phyloP scores from a whole-genome alignment of 2,888 invertebrate species.

The Camponotus fellah region DNA sequence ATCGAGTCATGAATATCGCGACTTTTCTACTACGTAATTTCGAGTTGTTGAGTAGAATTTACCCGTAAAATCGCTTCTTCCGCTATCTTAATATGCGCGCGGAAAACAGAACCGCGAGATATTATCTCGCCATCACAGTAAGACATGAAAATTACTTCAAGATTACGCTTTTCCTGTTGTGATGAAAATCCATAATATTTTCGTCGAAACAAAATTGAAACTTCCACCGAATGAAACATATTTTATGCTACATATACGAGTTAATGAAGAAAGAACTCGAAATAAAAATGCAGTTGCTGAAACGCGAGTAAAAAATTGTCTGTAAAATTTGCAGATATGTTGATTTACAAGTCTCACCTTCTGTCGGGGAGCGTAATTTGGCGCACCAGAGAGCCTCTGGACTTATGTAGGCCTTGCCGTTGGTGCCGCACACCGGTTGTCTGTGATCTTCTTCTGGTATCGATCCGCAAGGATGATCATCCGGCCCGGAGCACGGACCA shows the following conservation, averaged over 20 bases:
- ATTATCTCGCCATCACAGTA: not conserved
- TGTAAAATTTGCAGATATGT: not conserved
- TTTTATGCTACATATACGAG: constrained; percentile 24
- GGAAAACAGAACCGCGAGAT: not conserved
- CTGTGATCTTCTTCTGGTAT: constrained; percentile 62
- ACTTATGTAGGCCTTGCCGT: constrained; percentile 76
- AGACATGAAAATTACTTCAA: constrained; percentile 13
- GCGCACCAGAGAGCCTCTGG: constrained; percentile 80
- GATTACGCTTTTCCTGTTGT: constrained; percentile 41
- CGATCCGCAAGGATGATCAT: constrained; percentile 74
- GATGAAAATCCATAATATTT: not conserved
- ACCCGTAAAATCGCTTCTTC: constrained; percentile 6
- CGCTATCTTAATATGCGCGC: not conserved
- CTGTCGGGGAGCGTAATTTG: constrained; percentile 63
- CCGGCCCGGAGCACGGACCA: constrained; percentile 73
- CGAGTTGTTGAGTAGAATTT: not conserved
- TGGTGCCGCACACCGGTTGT: constrained; percentile 78
- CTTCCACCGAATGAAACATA: not conserved
- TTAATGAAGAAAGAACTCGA: constrained; percentile 18
- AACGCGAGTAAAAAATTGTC: constrained; percentile 11
- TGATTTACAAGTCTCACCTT: constrained; percentile 50
- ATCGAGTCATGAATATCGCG: not conserved
- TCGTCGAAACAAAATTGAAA: not conserved
- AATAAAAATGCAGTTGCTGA: constrained; percentile 19
- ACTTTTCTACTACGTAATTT: not conserved